Base-by-base conservation (phyloP, 2,888 invertebrate species). In the Agonopterix arenella region DNA sequence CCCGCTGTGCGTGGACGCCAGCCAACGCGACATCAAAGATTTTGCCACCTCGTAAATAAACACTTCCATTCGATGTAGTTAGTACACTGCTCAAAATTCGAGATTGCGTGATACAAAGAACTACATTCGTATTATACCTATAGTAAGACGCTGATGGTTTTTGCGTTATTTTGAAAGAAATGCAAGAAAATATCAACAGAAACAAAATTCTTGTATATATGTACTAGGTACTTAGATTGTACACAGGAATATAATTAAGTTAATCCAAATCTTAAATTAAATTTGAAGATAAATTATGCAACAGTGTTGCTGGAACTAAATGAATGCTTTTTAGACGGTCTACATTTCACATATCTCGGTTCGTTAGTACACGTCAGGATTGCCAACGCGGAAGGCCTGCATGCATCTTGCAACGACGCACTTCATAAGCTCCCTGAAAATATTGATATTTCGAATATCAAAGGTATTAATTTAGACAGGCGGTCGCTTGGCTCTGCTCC, bases 371-470 rank as follows among this genome's bases (percentile, higher is more conserved):
- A 60, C 66, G 63, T 64, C 69, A 67, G 64, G 66, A 70, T 66
- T 82, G 82, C 81, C 82, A 84, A 84, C 69, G 66, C 84, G 85
- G 84, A 85, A 86, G 83, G 67, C 73, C 72, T 68, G 67, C 61
- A 63, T 66, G 70, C 73, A 70, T 74, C 67, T 75, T n/a, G 73
- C 72, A 70, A 64, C 71, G 75, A 69, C 73, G 76, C 74, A 78
- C 76, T 80, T 80, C 77, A 76, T 80, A 83, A 84, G 79, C 81
- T 79, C 73, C 76, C 69, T 74, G 78, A 82, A 85, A 84, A 81
- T 85, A 84, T 85, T 85, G 85, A 83, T 85, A 84, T 81, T 85
- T 84, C 66, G 75, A 82, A 85, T 88, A 86, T 82, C 80, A 84
- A 86, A 88, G 84, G 79, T 78, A 83, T 85, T 84, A 86, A 85